Conservation (phyloP, 1,140 invertebrate genomes). For the Nasonia longicornis region DNA sequence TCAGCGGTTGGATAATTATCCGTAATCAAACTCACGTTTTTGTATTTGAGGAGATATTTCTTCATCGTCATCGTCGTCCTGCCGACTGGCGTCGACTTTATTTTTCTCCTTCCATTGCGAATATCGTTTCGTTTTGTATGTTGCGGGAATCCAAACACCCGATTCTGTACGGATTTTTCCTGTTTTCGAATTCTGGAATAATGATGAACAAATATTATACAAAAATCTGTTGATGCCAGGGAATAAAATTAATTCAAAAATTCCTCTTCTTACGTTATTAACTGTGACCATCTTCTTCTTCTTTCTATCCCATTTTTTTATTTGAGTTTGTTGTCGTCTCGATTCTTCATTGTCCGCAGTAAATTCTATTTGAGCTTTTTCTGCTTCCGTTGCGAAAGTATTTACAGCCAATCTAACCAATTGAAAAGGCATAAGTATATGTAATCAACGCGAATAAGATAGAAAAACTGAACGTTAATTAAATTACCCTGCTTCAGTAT, state of each 20-base stretch:
- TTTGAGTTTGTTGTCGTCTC: slow-evolving; percentile 71
- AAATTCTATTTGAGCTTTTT: slow-evolving; percentile 82
- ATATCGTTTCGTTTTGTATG: slow-evolving; percentile 93
- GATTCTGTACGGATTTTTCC: slow-evolving; percentile 95
- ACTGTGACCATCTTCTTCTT: slow-evolving; percentile 91
- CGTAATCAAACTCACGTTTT: slow-evolving; percentile 57
- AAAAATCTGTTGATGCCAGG: not conserved
- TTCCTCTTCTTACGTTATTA: slow-evolving; percentile 68
- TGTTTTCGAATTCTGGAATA: slow-evolving; percentile 70
- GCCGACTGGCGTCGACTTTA: slow-evolving; percentile 75
- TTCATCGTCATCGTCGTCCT: slow-evolving; percentile 73
- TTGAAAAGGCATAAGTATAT: slow-evolving; percentile 1
- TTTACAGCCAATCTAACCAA: slow-evolving; percentile 78
- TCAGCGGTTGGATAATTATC: not conserved
- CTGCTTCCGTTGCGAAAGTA: slow-evolving; percentile 80
- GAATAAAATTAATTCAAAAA: not conserved
- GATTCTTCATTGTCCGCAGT: slow-evolving; percentile 81
- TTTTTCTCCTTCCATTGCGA: slow-evolving; percentile 88
- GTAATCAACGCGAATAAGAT: slow-evolving; percentile 13
- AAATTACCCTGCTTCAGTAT: slow-evolving; percentile 87
- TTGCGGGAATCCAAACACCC: slow-evolving; percentile 92
- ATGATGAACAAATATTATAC: slow-evolving; percentile 30
- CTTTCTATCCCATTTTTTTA: slow-evolving; percentile 89
- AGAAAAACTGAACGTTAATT: slow-evolving; percentile 23
- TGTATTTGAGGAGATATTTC: slow-evolving; percentile 45